Percentiles rank a stretch among this genome's conserved stretches.
Conservation (phyloP, 1,140 invertebrate genomes). For the Drosophila orosa region DNA sequence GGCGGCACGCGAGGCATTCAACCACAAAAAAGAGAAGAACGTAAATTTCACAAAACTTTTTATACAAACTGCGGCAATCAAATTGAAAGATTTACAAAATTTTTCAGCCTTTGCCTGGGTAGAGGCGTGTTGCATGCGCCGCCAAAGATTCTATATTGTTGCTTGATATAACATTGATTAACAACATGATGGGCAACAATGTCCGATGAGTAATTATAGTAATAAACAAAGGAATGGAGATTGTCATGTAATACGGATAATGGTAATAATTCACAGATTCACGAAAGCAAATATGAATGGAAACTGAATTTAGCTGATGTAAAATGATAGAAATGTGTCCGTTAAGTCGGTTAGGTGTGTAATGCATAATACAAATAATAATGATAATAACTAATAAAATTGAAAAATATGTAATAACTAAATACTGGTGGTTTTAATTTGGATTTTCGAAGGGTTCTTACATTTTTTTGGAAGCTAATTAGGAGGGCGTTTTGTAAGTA, state of each 20-base stretch:
- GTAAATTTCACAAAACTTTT: conserved; percentile 59
- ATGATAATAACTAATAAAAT: conserved; percentile 76
- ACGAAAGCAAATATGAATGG: conserved; percentile 40
- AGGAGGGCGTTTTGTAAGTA: fast-evolving
- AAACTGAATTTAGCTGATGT: conserved; percentile 77
- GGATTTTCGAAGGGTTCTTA: neutral
- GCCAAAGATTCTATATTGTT: conserved; percentile 19
- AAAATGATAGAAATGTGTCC: conserved; percentile 61
- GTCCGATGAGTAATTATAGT: conserved; percentile 68
- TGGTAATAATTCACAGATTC: conserved; percentile 36
- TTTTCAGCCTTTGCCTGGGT: conserved; percentile 65
- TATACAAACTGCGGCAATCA: conserved; percentile 70
- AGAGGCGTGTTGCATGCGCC: conserved; percentile 43
- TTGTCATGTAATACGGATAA: conserved; percentile 47
- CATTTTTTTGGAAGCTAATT: neutral
- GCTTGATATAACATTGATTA: conserved; percentile 23
- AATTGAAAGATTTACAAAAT: conserved; percentile 78
- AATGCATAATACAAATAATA: conserved; percentile 78
- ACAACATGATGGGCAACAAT: conserved; percentile 41
- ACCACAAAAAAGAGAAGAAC: conserved; percentile 29
- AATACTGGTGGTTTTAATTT: conserved; percentile 10
- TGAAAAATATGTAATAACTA: conserved; percentile 71
- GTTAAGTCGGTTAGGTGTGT: conserved; percentile 66
- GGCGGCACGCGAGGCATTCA: conserved; percentile 47
- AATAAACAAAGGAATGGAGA: conserved; percentile 46